phyloP scores from a whole-genome alignment of 1,140 invertebrate species.

The Oscheius sp. region DNA sequence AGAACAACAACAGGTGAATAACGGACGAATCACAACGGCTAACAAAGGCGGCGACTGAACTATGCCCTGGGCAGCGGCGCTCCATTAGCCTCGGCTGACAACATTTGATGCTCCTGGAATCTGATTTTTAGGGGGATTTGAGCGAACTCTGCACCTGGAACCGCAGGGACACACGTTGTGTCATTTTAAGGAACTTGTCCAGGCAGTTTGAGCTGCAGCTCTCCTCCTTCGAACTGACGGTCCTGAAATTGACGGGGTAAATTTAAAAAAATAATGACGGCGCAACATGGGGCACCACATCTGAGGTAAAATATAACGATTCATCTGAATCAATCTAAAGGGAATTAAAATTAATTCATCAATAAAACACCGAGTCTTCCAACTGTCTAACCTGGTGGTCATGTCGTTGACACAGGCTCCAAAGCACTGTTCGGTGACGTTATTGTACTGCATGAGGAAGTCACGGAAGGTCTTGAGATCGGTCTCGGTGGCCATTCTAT shows the following conservation, averaged over 20 bases:
- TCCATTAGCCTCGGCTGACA: constrained; percentile 52
- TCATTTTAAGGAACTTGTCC: constrained; percentile 58
- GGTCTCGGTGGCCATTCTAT: constrained; percentile 36
- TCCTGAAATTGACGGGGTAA: constrained; percentile 47
- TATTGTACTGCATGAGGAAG: constrained; percentile 57
- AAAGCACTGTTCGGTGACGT: constrained; percentile 56
- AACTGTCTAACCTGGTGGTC: constrained; percentile 38
- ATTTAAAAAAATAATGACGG: constrained; percentile 8
- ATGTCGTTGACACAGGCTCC: constrained; percentile 50
- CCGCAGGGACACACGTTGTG: constrained; percentile 52
- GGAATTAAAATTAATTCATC: constrained; percentile 25
- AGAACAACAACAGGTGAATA: not conserved
- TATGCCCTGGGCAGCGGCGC: not conserved
- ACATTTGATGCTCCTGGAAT: constrained; percentile 49
- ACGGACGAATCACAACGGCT: not conserved
- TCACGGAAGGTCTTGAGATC: constrained; percentile 53
- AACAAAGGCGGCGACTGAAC: not conserved
- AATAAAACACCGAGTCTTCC: not conserved
- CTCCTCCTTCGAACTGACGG: constrained; percentile 54
- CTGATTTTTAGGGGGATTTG: not conserved
- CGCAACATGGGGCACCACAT: not conserved
- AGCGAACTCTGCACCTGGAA: constrained; percentile 39
- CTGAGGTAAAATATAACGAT: not conserved
- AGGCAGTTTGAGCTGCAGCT: constrained; percentile 53
- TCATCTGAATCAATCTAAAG: not conserved